Evolutionary conservation across 2,797 vertebrate species (phyloP).

Genomic region (Babyrousa celebensis): DNA sequence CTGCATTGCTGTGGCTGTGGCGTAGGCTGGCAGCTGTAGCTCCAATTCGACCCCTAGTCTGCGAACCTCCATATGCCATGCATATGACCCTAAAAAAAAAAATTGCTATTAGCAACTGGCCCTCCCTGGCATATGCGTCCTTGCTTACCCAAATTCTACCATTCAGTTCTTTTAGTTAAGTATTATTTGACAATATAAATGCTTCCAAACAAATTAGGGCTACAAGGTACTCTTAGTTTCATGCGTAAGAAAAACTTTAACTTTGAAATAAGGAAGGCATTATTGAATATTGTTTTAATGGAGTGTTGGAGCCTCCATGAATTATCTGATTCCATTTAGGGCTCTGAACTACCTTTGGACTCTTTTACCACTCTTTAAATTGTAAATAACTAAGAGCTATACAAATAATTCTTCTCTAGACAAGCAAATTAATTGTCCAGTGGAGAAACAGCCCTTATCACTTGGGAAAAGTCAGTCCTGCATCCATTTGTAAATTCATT

Average conservation of each 20-base stretch:
- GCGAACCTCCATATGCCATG: too few relatives aligned
- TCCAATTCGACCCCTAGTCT: too few relatives aligned
- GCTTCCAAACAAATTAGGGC: constrained; percentile 5
- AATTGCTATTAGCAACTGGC: not conserved
- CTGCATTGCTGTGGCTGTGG: too few relatives aligned
- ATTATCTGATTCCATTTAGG: not conserved
- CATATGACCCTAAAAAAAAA: too few relatives aligned
- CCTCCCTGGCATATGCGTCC: not conserved
- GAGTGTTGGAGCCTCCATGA: not conserved
- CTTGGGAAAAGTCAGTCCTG: not conserved
- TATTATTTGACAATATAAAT: constrained; percentile 38
- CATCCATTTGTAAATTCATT: constrained; percentile 33
- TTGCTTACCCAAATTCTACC: not conserved
- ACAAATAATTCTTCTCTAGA: constrained; percentile 46
- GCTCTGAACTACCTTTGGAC: not conserved
- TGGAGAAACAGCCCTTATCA: not conserved
- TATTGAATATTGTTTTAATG: not conserved
- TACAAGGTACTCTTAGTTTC: constrained; percentile 24
- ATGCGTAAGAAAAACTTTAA: not conserved
- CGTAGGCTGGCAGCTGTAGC: too few relatives aligned
- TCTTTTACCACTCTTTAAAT: not conserved
- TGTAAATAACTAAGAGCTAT: not conserved
- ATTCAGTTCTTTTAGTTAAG: constrained; percentile 9
- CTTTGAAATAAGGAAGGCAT: constrained; percentile 45
- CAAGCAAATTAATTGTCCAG: not conserved